phyloP scores from a whole-genome alignment of 1,140 invertebrate species.

The Diorhabda sublineata region DNA sequence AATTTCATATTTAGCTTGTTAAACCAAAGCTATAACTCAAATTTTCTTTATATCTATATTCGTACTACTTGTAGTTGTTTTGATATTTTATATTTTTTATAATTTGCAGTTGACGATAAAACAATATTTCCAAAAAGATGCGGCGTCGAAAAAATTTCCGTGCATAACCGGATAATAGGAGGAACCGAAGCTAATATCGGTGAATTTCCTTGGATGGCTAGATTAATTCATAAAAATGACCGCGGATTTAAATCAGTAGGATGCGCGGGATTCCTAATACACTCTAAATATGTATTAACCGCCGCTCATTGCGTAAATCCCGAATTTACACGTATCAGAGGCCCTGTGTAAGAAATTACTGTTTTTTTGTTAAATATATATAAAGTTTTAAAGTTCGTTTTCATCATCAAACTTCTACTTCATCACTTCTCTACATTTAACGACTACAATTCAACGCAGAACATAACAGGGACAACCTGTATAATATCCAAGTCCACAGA shows the following conservation, averaged over 20 bases:
- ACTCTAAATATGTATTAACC: slow-evolving; percentile 51
- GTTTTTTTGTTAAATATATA: background rate
- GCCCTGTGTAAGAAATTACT: slow-evolving; percentile 25
- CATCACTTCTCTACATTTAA: no score
- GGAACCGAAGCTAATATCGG: slow-evolving; percentile 47
- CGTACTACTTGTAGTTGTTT: background rate
- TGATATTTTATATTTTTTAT: background rate
- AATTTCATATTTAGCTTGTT: no score
- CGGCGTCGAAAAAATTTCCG: slow-evolving; percentile 32
- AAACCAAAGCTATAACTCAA: no score
- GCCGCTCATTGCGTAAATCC: slow-evolving; percentile 53
- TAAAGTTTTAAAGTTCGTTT: background rate
- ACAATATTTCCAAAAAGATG: slow-evolving; percentile 36
- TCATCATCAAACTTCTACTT: no score
- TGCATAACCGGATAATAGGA: slow-evolving; percentile 37
- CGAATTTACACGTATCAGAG: slow-evolving; percentile 19
- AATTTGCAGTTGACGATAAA: slow-evolving; percentile 8
- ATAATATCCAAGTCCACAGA: no score
- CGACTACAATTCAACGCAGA: no score
- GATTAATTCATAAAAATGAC: slow-evolving; percentile 36
- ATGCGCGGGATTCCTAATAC: slow-evolving; percentile 53
- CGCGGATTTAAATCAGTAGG: slow-evolving; percentile 35
- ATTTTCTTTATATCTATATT: background rate
- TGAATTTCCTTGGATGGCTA: slow-evolving; percentile 53
- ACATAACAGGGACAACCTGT: no score